Base-by-base conservation (phyloP, 1,140 invertebrate genomes). In the Caerostris extrusa region DNA sequence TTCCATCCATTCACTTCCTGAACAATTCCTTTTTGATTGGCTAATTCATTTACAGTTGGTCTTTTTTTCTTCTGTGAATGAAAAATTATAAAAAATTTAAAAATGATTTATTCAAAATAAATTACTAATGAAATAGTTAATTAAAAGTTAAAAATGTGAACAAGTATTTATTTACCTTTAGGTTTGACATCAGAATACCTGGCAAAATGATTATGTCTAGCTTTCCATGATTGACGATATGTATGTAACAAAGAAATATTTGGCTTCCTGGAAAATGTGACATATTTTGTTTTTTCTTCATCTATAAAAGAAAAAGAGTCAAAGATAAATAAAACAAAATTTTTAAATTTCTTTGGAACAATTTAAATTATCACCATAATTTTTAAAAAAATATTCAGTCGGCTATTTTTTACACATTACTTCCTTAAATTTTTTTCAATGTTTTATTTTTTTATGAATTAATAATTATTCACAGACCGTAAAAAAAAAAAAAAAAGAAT, bases 1-100 rank as follows among this genome's bases (percentile, higher is more conserved):
- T 99, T 99, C 98, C 98, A 99, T 12, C 98, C 98, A 95, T 98
- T 98, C n/a, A 98, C 97, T 96, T 98, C 98, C 95, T 98, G 97
- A 93, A 98, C 96, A 55, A 99, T 98, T 95, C 98, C 97, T 95
- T 97, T 97, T 95, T 99, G 98, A 96, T 98, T 98, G 3, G 98
- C 98, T 94, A 99, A 96, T 96, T 99, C 98, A 95, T 97, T 97
- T 3, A 99, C 97, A 7, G 98, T 98, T 7, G 98, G 97, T 94
- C 97, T 96, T 94, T 98, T n/a, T 97, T 95, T 99, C 98, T 94
- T 98, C 98, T 96, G 94, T 34, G 58, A 81, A 92, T 57, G 50
- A 67, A 87, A 56, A 17, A 12, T 57, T 56, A 57, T 34, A 77
- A 77, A 10, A 77, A 53, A 19, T 71, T 34, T 10, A 14, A 10